Evolutionary conservation across 2,888 invertebrate species (phyloP), one percentile per base, ranked within the genome.

Genomic region (Callimorpha dominula): DNA sequence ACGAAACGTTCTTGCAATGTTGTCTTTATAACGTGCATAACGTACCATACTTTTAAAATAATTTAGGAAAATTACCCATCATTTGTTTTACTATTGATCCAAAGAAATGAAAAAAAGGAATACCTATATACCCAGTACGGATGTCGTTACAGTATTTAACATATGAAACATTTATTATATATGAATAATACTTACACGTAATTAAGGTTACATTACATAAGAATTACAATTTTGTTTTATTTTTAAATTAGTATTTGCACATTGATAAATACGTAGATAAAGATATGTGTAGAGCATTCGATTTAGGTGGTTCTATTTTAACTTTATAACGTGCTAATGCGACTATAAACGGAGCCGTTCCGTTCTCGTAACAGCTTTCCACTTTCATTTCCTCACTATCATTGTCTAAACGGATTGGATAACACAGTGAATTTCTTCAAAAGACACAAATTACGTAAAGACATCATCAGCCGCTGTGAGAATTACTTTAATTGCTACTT

Each of bases 321-420:
- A 77, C 67, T 73, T 75, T 78, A 71, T 66, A 76, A 83, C 81
- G 84, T 82, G 81, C 78, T 83, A 88, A 88, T 85, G 85, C 84
- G 87, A 86, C 85, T 86, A 87, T 84, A 86, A 86, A 84, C 84
- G 83, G 86, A 82, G 69, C 72, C 86, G 89, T 89, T 91, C 88
- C 89, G 92, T 90, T 89, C 89, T 91, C 94, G 93, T 92, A 94
- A 94, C 88, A 88, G 88, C 93, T 93, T 93, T 94, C 92, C 91
- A 93, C 94, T 95, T 95, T 95, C 94, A 88, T 93, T 95, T 93
- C 92, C 92, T 92, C 91, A 90, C 88, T 89, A 91, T 93, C 93
- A 95, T 95, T 95, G 95, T 95, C 92, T 94, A 93, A 90, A 89
- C 85, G 85, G 89, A 92, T 95, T 95, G 94, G 91, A 94, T 95